Evolutionary conservation across 1,140 invertebrate species (phyloP).

Genomic region (Drosophila subobscura): DNA sequence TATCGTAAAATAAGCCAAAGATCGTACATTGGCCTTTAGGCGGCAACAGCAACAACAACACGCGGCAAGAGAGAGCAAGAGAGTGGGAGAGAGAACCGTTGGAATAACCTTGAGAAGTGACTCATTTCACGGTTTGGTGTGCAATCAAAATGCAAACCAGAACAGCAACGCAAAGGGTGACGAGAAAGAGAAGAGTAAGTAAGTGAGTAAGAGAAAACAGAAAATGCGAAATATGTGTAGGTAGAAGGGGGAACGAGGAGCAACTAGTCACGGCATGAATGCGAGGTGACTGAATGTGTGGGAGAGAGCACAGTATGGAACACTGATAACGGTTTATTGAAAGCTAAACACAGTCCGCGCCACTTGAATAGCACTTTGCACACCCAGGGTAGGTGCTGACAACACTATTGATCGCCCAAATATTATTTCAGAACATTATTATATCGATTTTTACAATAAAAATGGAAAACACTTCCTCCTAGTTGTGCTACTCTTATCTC

Average conservation of each 20-base stretch:
- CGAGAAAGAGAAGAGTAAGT: constrained; percentile 11
- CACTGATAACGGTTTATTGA: too few relatives aligned
- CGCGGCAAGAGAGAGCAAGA: constrained; percentile 14
- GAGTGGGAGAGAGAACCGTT: constrained; percentile 22
- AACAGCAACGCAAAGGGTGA: constrained; percentile 13
- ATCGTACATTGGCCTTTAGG: constrained; percentile 57
- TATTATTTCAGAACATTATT: too few relatives aligned
- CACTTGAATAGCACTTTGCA: too few relatives aligned
- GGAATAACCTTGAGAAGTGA: constrained; percentile 56
- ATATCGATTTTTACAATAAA: too few relatives aligned
- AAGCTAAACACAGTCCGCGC: too few relatives aligned
- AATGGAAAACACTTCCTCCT: too few relatives aligned
- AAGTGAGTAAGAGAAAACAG: constrained; percentile 2
- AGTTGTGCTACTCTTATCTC: too few relatives aligned
- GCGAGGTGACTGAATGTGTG: not conserved
- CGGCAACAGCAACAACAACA: constrained; percentile 13
- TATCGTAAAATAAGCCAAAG: constrained; percentile 36
- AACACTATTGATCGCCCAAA: too few relatives aligned
- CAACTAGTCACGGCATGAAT: constrained; percentile 11
- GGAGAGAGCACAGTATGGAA: too few relatives aligned
- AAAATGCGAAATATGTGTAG: not conserved
- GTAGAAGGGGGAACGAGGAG: too few relatives aligned
- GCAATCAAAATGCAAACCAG: constrained; percentile 44
- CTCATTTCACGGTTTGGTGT: constrained; percentile 35
- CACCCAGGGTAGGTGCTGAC: too few relatives aligned